Evolutionary conservation across 2,113 vertebrate genomes (phyloP).

Genomic region (Nyctibius bracteatus): DNA sequence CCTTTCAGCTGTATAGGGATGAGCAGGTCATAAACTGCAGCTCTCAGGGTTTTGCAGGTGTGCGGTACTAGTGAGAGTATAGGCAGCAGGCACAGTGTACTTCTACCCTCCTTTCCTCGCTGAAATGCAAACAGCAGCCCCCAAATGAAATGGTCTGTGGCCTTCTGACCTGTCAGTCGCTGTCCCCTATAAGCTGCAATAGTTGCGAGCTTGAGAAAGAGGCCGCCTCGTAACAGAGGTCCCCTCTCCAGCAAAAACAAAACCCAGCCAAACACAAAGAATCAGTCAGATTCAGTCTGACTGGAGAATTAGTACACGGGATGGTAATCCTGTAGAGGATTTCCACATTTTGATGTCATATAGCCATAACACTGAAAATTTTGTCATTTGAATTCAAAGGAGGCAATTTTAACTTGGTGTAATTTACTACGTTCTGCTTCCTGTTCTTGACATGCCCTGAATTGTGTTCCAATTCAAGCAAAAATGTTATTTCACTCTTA

Average conservation of each 20-base stretch:
- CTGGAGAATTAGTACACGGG: background rate
- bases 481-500: constrained; percentile 29
- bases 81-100: background rate
- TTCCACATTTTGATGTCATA: background rate
- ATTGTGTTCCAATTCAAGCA: background rate
- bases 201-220: background rate
- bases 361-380: background rate
- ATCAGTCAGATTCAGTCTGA: background rate
- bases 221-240: background rate
- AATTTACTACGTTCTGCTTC: background rate
- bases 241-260: background rate
- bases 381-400: background rate
- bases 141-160: background rate
- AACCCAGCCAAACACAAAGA: background rate
- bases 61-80: background rate
- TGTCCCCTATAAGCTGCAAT: background rate
- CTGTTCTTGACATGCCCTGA: background rate
- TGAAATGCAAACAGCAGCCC: background rate
- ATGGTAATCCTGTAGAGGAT: background rate
- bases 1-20: background rate
- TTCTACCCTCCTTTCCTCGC: background rate
- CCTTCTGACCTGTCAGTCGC: background rate
- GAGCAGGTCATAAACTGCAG: background rate
- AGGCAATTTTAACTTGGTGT: background rate
- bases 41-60: background rate